Base-by-base conservation (phyloP, 1,140 invertebrate genomes). In the Ceratina calcarata region DNA sequence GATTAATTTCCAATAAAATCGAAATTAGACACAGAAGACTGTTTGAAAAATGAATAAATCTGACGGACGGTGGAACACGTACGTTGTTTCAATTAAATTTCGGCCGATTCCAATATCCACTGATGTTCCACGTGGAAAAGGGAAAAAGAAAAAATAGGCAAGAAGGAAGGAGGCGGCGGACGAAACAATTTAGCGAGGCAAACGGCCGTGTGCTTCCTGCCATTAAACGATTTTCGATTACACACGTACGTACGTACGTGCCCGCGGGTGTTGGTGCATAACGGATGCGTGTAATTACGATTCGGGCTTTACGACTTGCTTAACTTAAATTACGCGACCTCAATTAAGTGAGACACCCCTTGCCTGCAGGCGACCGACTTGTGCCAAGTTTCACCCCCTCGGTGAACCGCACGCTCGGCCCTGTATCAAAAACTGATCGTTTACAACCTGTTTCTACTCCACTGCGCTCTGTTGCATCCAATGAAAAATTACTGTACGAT, bases 291-390 rank as follows among this genome's bases (percentile, higher is more conserved):
- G 84, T 81, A 86, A 86, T 86, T 86, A 86, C 85, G 85, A 86
- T 83, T 86, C 81, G 82, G 83, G 85, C 85, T 86, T 86, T 86
- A 86, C 84, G 84, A 86, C 85, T 86, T 86, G 85, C 84, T 86
- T 86, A 86, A 86, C 84, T 86, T 86, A 86, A 86, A 86, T 86
- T 86, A 86, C 85, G 82, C 84, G 85, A 86, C 79, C 80, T 81
- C 84, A 83, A 86, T 86, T 86, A 86, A 86, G 85, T 80, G 84
- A 83, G 81, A 81, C 16, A n/a, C 10, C 82, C 77, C 51, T 22
- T 70, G 22, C 16, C 22, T 68, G 49, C 10, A 18, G 22, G 76
- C 69, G 85, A 37, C 51, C 79, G 51, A 74, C 82, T 53, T 45
- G 37, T 84, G 84, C 84, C 84, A 85, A 85, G 83, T 85, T 69